These are phyloP conservation scores for Oreochromis mossambicus DNA, from an alignment of 2,797 vertebrate genomes.

Conservation along the genomic window DNA sequence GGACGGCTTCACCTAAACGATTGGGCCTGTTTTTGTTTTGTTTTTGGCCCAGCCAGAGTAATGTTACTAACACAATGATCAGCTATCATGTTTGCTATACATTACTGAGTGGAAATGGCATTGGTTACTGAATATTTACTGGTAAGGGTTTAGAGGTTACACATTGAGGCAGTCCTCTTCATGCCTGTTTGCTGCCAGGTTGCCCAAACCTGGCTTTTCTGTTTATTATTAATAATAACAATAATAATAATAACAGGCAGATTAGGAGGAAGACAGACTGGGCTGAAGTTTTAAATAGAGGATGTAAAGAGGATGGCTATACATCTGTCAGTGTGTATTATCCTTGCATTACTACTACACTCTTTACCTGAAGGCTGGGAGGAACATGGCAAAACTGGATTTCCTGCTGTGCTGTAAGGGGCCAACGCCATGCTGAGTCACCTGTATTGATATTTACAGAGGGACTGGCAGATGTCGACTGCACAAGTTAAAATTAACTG, in stretches of 20 bases:
- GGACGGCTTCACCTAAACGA: background rate
- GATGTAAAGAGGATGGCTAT: background rate
- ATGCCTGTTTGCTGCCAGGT: background rate
- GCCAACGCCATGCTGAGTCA: constrained; percentile 58
- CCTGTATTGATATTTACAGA: constrained; percentile 20
- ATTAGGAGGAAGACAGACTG: background rate
- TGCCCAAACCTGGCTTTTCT: background rate
- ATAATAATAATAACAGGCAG: background rate
- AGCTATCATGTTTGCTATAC: background rate
- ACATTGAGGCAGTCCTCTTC: background rate
- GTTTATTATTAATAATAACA: background rate
- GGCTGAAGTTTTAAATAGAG: background rate
- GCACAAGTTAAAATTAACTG: background rate
- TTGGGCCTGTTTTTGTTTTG: background rate
- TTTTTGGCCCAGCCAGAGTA: background rate
- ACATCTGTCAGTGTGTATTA: background rate
- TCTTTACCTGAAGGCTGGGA: constrained; percentile 4
- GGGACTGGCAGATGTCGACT: constrained; percentile 17
- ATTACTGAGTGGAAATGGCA: background rate
- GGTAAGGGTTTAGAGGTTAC: background rate
- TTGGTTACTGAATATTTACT: background rate
- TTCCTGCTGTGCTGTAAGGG: constrained; percentile 3
- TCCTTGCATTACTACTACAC: background rate
- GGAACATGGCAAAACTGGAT: constrained; percentile 13
- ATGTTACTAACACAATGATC: background rate